phyloP scores from a whole-genome alignment of 2,797 vertebrate genomes.

The Hyperoplus lanceolatus region DNA sequence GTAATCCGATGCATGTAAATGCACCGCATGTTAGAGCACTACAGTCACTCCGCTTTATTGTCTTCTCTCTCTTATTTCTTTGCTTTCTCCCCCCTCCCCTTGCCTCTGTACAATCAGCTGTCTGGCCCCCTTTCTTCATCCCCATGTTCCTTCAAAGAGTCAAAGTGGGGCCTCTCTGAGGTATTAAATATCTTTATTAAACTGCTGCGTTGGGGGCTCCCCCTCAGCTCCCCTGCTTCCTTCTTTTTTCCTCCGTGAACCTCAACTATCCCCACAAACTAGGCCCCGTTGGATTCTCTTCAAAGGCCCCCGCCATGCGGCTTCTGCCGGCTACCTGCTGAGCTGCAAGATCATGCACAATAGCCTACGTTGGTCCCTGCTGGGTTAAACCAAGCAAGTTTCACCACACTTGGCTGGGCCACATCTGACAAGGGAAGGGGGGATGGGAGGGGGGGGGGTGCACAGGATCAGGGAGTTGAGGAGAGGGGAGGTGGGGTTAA shows the following conservation, averaged over 20 bases:
- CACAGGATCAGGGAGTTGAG: constrained; percentile 56
- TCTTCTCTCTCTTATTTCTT: constrained; percentile 17
- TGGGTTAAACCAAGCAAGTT: constrained; percentile 77
- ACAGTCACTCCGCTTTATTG: constrained; percentile 17
- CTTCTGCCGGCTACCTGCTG: constrained; percentile 81
- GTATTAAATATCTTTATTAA: constrained; percentile 87
- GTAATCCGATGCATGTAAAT: background rate
- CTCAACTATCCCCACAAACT: constrained; percentile 70
- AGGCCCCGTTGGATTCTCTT: constrained; percentile 70
- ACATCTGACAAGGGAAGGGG: constrained; percentile 70
- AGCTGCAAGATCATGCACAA: constrained; percentile 76
- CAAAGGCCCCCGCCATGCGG: constrained; percentile 79
- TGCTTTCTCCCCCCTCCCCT: constrained; percentile 15
- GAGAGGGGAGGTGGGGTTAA: constrained; percentile 37
- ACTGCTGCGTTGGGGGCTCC: constrained; percentile 67
- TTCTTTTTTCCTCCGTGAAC: constrained; percentile 67
- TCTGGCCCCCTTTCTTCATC: constrained; percentile 64
- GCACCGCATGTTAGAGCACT: background rate
- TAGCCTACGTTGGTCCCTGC: constrained; percentile 61
- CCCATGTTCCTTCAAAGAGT: constrained; percentile 75
- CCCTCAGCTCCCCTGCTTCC: constrained; percentile 42
- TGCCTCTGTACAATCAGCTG: constrained; percentile 66
- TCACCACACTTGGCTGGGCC: constrained; percentile 76
- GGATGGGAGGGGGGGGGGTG: constrained; percentile 41
- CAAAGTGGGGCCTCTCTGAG: constrained; percentile 76